These are phyloP conservation scores for Hololepta plana DNA, from an alignment of 2,888 invertebrate genomes.

Conservation along the genomic window DNA sequence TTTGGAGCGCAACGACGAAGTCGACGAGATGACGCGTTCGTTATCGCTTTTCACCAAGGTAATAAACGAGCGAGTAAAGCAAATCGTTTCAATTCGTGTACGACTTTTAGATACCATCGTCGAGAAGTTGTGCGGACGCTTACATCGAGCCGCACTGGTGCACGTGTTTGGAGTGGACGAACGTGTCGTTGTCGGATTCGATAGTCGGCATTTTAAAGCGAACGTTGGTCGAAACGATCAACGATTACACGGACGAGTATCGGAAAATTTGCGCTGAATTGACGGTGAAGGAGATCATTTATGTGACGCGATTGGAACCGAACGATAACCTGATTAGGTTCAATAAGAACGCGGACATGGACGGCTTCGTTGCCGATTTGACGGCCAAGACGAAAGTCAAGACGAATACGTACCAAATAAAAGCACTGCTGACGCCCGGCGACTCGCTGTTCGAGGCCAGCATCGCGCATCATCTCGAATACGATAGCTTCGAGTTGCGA, in stretches of 20 bases:
- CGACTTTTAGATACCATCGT: too few relatives aligned
- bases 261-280: conserved; percentile 42
- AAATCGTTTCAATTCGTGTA: too few relatives aligned
- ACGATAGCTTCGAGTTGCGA: conserved; percentile 41
- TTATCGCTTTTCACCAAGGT: conserved; percentile 45
- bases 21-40: conserved; percentile 34
- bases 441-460: conserved; percentile 70
- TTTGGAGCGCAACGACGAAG: conserved; percentile 27
- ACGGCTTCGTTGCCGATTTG: conserved; percentile 74
- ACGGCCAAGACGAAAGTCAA: conserved; percentile 38
- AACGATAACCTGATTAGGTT: conserved; percentile 51
- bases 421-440: conserved; percentile 66
- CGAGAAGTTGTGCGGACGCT: conserved; percentile 59
- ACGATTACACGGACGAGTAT: conserved; percentile 34
- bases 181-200: conserved; percentile 31
- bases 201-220: conserved; percentile 35
- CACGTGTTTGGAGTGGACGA: conserved; percentile 70
- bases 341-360: conserved; percentile 52
- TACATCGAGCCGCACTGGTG: conserved; percentile 94
- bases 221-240: conserved; percentile 42
- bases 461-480: conserved; percentile 37
- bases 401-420: conserved; percentile 58
- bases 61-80: too few relatives aligned
- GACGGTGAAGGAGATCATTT: conserved; percentile 33
- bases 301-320: conserved; percentile 53